Percentiles rank a stretch among this genome's conserved stretches.
These are phyloP conservation scores for Agapornis canus DNA, from an alignment of 2,797 vertebrate genomes.

Conservation along the genomic window DNA sequence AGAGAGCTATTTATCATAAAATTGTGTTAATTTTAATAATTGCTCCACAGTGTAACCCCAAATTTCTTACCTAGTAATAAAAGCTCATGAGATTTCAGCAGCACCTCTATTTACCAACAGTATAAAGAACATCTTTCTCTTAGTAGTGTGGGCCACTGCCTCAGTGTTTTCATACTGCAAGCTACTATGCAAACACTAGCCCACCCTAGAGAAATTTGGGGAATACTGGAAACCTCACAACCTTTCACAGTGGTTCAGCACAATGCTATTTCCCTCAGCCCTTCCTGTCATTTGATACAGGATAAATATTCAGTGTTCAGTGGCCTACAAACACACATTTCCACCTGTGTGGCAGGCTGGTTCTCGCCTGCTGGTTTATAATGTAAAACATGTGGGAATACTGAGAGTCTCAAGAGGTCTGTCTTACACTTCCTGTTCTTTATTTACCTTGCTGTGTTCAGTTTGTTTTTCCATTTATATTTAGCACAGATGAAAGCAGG, in stretches of 20 bases:
- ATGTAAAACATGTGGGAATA: slow-evolving; percentile 63
- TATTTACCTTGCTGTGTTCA: slow-evolving; percentile 63
- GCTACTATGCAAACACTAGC: slow-evolving; percentile 27
- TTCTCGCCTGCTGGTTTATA: slow-evolving; percentile 39
- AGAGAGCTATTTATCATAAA: background rate
- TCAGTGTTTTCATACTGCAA: background rate
- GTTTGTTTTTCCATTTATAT: slow-evolving; percentile 70
- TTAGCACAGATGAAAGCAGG: slow-evolving; percentile 55
- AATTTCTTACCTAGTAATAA: background rate
- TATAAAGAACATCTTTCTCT: background rate
- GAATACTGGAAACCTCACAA: background rate
- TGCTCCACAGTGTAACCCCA: background rate
- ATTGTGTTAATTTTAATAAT: background rate
- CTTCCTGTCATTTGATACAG: slow-evolving; percentile 62
- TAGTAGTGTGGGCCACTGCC: background rate
- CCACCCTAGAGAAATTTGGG: slow-evolving; percentile 52
- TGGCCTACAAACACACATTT: slow-evolving; percentile 39
- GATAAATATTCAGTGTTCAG: slow-evolving; percentile 48
- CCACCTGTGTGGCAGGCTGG: slow-evolving; percentile 64
- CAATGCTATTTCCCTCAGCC: slow-evolving; percentile 26
- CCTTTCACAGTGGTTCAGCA: slow-evolving; percentile 13
- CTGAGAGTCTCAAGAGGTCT: slow-evolving; percentile 51
- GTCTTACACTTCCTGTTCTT: slow-evolving; percentile 62
- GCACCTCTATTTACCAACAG: background rate
- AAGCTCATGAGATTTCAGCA: background rate